Base-by-base conservation (phyloP, 2,888 invertebrate genomes). In the Agrotis segetum region DNA sequence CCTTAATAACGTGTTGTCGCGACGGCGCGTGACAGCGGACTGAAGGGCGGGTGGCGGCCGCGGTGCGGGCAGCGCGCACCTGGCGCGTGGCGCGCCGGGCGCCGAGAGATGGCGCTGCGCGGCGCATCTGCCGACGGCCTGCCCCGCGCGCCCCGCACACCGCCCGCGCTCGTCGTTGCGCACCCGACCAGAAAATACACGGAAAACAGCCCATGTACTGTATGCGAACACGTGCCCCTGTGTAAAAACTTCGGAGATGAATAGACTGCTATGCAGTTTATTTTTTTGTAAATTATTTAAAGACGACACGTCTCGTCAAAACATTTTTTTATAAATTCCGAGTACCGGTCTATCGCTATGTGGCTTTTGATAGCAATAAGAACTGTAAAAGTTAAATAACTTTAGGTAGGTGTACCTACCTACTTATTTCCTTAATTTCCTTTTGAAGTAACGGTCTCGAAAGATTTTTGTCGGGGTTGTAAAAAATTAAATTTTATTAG, bases 11-110 rank as follows among this genome's bases (percentile, higher is more conserved):
- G 94, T 95, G 91, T 89, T 77, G 79, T 92, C 92, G 88, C 91
- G 91, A 86, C 93, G 93, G 93, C 95, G 96, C 94, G 94, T 94
- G 95, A 91, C 93, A 93, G 93, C 95, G 93, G 93, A 96, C 96
- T 96, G 96, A 92, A 74, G 92, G 94, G 94, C 94, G 94, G 93
- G 94, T 92, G 93, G 93, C 89, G 89, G 94, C 85, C 88, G 94
- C 92, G 95, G 94, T 92, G 93, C 93, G 91, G 92, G 92, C 93
- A 89, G 90, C 91, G 91, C 93, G 94, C 94, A 93, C 94, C 93
- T 93, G 93, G 93, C 92, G 90, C 84, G 85, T 86, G 88, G 86
- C 86, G 88, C 85, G 81, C 65, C 77, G 78, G 83, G 84, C 85
- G 86, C 90, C 96, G 91, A 92, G 92, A 96, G 96, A 96, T 96